Conservation (phyloP, 2,797 vertebrate genomes). For the Enteromius unitaeniatus region DNA sequence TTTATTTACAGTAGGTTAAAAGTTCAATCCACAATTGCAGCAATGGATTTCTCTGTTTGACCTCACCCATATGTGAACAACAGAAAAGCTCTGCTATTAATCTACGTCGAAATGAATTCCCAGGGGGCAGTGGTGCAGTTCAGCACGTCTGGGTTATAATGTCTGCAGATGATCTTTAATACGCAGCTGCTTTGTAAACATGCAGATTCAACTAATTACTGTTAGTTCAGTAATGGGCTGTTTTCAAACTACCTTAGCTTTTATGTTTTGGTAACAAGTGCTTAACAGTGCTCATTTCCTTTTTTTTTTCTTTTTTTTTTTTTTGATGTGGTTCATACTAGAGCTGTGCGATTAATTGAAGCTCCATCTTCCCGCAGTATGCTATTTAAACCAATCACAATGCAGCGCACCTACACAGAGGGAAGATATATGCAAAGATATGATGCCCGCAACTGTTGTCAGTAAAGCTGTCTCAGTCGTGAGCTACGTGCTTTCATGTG, state of each 20-base stretch:
- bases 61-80: constrained; percentile 19
- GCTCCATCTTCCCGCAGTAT: too few relatives aligned
- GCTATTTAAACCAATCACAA: too few relatives aligned
- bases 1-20: constrained; percentile 31
- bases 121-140: constrained; percentile 8
- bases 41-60: constrained; percentile 17
- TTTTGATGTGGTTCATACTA: background rate
- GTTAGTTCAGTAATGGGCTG: background rate
- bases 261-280: background rate
- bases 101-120: background rate
- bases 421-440: too few relatives aligned
- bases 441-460: too few relatives aligned
- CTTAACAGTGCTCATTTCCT: background rate
- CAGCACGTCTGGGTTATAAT: constrained; percentile 4
- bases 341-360: too few relatives aligned
- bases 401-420: too few relatives aligned
- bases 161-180: constrained; percentile 16
- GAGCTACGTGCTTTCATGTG: too few relatives aligned
- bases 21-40: constrained; percentile 12
- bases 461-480: too few relatives aligned
- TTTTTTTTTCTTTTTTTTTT: background rate
- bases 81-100: constrained; percentile 12
- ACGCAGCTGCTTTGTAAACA: constrained; percentile 32
- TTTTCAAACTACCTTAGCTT: background rate
- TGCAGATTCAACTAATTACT: constrained; percentile 16